These are phyloP conservation scores for Sebastes paucispinis DNA, from an alignment of 2,797 vertebrate genomes.

Conservation along the genomic window DNA sequence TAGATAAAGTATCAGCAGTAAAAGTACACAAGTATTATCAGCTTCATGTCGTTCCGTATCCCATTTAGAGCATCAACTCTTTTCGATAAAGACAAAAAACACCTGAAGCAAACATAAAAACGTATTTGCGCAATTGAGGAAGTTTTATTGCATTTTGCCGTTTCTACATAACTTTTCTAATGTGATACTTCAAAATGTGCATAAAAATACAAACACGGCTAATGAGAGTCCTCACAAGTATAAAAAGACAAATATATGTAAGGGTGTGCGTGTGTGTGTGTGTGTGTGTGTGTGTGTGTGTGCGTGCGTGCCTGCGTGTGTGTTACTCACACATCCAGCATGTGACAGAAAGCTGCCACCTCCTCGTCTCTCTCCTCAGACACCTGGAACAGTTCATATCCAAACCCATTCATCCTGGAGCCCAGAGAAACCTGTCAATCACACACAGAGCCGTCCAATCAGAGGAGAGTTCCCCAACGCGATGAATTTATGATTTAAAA, in stretches of 20 bases:
- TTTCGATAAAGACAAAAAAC: no score
- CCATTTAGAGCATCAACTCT: no score
- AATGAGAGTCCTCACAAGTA: no score
- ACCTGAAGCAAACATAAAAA: no score
- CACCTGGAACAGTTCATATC: conserved; percentile 94
- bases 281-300: neutral
- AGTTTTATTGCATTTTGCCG: no score
- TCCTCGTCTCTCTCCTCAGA: conserved; percentile 96
- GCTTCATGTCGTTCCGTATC: no score
- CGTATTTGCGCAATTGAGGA: no score
- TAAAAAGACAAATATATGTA: no score
- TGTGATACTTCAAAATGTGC: no score
- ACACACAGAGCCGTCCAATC: conserved; percentile 27
- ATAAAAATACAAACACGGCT: no score
- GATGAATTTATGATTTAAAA: neutral
- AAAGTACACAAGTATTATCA: neutral
- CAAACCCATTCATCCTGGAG: conserved; percentile 74
- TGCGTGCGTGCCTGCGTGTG: neutral
- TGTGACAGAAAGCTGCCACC: conserved; percentile 96
- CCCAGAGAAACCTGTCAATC: conserved; percentile 76
- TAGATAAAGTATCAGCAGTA: neutral
- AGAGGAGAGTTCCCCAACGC: neutral
- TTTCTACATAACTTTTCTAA: no score
- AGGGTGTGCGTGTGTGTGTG: neutral
- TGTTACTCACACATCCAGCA: conserved; percentile 93